Percentiles rank a stretch among this genome's conserved stretches.
These are phyloP conservation scores for Nomada fucata DNA, from an alignment of 2,888 invertebrate species.

Conservation along the genomic window DNA sequence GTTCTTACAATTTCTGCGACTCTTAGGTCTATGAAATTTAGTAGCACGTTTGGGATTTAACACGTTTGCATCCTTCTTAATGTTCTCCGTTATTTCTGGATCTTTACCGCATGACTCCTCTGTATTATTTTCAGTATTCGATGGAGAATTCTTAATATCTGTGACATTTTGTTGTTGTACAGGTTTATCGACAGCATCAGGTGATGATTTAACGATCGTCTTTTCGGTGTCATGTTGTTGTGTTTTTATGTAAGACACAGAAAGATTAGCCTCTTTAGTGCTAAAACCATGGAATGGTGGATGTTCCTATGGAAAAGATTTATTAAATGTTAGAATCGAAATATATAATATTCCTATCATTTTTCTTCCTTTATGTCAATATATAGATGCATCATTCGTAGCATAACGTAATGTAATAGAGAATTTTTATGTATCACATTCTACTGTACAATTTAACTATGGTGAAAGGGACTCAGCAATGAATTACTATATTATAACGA, in stretches of 20 bases:
- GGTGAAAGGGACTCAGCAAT: background rate
- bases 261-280: constrained; percentile 79
- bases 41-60: constrained; percentile 53
- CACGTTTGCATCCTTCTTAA: constrained; percentile 49
- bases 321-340: constrained; percentile 13
- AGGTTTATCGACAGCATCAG: constrained; percentile 53
- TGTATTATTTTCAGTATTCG: constrained; percentile 57
- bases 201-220: constrained; percentile 50
- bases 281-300: constrained; percentile 83
- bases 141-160: constrained; percentile 61
- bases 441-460: background rate
- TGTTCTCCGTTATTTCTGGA: constrained; percentile 36
- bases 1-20: constrained; percentile 67
- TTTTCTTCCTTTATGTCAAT: background rate
- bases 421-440: background rate
- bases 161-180: constrained; percentile 53
- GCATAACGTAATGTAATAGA: background rate
- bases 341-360: background rate
- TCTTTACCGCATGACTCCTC: constrained; percentile 54
- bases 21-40: constrained; percentile 68
- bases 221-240: constrained; percentile 76
- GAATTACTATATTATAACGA: background rate
- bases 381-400: background rate
- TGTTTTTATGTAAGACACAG: constrained; percentile 78
- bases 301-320: constrained; percentile 78